phyloP scores from a whole-genome alignment of 2,113 vertebrate genomes.

The Platysteira castanea region DNA sequence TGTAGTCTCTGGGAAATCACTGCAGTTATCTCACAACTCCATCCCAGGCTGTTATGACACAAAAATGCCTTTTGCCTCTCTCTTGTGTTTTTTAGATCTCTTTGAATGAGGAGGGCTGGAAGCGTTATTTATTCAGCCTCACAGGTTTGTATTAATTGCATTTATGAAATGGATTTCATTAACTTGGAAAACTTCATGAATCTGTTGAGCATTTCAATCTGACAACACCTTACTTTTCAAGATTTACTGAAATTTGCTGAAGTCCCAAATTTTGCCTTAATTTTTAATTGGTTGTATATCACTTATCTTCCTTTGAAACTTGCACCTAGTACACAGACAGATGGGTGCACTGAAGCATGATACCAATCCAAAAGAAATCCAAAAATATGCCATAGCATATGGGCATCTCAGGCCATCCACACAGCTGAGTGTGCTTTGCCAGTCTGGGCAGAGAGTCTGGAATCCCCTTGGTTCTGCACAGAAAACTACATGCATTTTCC shows the following conservation, averaged over 20 bases:
- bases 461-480: slow-evolving; percentile 24
- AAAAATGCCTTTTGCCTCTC: not conserved
- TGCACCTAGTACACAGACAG: slow-evolving; percentile 3
- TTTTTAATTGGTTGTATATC: not conserved
- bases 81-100: not conserved
- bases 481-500: slow-evolving; percentile 3
- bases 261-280: not conserved
- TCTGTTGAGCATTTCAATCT: not conserved
- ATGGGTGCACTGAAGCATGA: slow-evolving; percentile 52
- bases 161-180: not conserved
- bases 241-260: not conserved
- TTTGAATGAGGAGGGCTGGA: not conserved
- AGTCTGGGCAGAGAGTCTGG: slow-evolving; percentile 58
- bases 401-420: slow-evolving; percentile 12
- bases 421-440: slow-evolving; percentile 8
- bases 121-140: not conserved
- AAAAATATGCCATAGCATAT: slow-evolving; percentile 5
- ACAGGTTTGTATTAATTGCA: not conserved
- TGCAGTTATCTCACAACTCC: not conserved
- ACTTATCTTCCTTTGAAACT: not conserved
- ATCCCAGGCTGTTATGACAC: not conserved
- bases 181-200: not conserved
- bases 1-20: not conserved
- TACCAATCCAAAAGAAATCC: slow-evolving; percentile 68
- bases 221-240: not conserved